These are phyloP conservation scores for Melanotaenia maccullochi DNA, from an alignment of 2,797 vertebrate species.

Conservation along the genomic window DNA sequence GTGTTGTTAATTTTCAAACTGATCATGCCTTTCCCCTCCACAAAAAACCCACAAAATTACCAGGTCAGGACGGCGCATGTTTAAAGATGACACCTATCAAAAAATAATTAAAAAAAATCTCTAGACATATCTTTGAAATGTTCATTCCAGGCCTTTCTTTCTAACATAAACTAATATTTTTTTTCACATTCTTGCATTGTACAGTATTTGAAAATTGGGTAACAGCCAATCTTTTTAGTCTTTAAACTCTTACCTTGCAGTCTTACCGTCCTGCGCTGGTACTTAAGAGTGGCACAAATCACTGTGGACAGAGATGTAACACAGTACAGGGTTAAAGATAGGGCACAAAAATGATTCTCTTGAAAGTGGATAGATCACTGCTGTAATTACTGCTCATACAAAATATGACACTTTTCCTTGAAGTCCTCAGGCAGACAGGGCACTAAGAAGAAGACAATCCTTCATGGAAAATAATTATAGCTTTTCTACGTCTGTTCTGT, in stretches of 20 bases:
- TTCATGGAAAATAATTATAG: background rate
- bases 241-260: background rate
- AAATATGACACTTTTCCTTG: conserved; percentile 7
- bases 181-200: background rate
- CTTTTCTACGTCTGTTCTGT: background rate
- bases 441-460: background rate
- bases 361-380: background rate
- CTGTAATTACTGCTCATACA: conserved; percentile 39
- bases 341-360: background rate
- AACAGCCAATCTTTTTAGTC: no score
- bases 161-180: no score
- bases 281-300: background rate
- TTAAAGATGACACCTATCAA: no score
- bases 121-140: no score
- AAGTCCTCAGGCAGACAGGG: conserved; percentile 15
- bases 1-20: no score
- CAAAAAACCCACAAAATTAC: no score
- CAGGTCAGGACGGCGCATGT: no score
- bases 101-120: no score
- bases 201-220: background rate
- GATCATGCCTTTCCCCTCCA: no score
- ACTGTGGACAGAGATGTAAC: background rate
- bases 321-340: background rate
- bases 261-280: background rate
- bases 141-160: background rate